Percentiles rank a stretch among this genome's conserved stretches.
phyloP scores from a whole-genome alignment of 2,888 invertebrate genomes.

The Synergus japonicus region DNA sequence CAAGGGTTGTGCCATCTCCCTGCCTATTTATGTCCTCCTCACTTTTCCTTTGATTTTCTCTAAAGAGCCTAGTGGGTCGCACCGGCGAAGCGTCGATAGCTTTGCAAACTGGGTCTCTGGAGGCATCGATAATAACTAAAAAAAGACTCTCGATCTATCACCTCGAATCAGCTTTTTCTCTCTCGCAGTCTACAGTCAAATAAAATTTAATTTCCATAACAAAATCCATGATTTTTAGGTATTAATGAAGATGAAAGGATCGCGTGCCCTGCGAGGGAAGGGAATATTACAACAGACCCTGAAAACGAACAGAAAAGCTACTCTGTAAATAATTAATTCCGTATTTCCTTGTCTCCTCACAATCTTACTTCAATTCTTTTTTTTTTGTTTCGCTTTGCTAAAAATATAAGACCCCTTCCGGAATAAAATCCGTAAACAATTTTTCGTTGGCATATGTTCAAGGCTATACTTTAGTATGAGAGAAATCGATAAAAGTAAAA shows the following conservation, averaged over 20 bases:
- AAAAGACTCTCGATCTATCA: slow-evolving; percentile 52
- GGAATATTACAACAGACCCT: neutral
- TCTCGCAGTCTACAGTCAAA: slow-evolving; percentile 9
- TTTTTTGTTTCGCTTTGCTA: neutral
- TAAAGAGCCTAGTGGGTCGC: neutral
- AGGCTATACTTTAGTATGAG: neutral
- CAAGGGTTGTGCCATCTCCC: neutral
- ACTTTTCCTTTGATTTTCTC: slow-evolving; percentile 37
- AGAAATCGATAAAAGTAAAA: slow-evolving; percentile 20
- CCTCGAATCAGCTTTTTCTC: slow-evolving; percentile 45
- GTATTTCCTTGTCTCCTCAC: slow-evolving; percentile 7
- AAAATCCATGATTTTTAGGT: neutral
- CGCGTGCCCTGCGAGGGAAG: neutral
- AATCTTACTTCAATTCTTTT: neutral
- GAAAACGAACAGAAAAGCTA: slow-evolving; percentile 16
- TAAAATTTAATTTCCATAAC: slow-evolving; percentile 9
- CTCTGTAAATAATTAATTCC: slow-evolving; percentile 11
- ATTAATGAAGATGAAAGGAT: slow-evolving; percentile 10
- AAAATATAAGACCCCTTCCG: slow-evolving; percentile 11
- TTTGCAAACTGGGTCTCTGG: slow-evolving; percentile 59
- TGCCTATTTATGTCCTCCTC: slow-evolving; percentile 29
- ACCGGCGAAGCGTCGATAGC: slow-evolving; percentile 54
- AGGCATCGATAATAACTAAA: slow-evolving; percentile 53
- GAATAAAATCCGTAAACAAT: slow-evolving; percentile 17
- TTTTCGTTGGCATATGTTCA: slow-evolving; percentile 36